Percentiles rank a stretch among this genome's conserved stretches.
phyloP scores from a whole-genome alignment of 2,113 vertebrate genomes.

The Aegotheles bennettii region DNA sequence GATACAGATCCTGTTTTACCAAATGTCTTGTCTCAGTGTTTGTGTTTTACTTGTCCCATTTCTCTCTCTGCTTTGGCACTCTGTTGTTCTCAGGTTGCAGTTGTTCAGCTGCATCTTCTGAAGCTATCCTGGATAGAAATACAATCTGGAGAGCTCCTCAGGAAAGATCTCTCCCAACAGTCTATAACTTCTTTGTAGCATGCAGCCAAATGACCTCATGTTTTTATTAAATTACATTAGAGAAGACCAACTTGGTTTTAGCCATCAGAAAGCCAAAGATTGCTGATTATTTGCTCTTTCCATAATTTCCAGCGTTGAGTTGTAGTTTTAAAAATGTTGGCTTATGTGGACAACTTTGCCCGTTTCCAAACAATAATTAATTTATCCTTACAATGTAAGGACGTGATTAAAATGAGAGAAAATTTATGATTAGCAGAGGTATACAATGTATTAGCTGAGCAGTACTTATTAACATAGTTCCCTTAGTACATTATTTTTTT shows the following conservation, averaged over 20 bases:
- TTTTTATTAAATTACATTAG: not conserved
- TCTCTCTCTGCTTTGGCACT: not conserved
- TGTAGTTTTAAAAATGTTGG: not conserved
- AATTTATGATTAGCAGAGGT: not conserved
- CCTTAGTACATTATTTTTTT: not conserved
- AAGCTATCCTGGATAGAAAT: not conserved
- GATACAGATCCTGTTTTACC: not conserved
- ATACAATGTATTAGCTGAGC: not conserved
- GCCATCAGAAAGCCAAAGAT: not conserved
- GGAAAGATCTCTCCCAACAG: not conserved
- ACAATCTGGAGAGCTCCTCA: not conserved
- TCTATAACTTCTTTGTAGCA: not conserved
- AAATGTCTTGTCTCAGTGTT: not conserved
- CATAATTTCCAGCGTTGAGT: not conserved
- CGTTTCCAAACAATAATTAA: not conserved
- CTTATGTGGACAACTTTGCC: not conserved
- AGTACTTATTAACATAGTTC: not conserved
- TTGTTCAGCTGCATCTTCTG: not conserved
- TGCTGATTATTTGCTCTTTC: not conserved
- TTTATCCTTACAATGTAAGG: not conserved
- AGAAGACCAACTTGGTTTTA: not conserved
- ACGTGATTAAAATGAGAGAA: not conserved
- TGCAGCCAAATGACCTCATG: not conserved
- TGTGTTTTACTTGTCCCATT: conserved; percentile 4
- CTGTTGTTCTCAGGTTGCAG: conserved; percentile 8